Evolutionary conservation across 2,113 vertebrate genomes (phyloP).

Genomic region (Poeciliopsis retropinna): DNA sequence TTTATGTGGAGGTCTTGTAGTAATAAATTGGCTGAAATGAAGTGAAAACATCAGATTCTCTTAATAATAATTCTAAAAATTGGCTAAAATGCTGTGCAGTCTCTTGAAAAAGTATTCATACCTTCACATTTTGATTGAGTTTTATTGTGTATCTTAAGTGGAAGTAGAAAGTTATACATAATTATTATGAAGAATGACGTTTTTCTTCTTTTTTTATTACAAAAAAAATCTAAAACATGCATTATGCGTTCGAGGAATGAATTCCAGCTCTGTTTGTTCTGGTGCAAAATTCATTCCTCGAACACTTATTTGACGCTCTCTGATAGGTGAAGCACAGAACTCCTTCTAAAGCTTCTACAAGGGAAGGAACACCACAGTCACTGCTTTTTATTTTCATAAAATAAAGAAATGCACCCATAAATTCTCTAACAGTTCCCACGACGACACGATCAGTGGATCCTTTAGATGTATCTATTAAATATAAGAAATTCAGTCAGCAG

Average conservation of each 20-base stretch:
- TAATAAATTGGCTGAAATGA: neutral
- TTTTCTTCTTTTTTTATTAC: too few relatives aligned
- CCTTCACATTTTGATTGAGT: neutral
- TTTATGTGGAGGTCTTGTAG: neutral
- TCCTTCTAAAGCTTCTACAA: neutral
- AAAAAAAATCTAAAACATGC: neutral
- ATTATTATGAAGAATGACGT: too few relatives aligned
- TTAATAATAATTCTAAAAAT: too few relatives aligned
- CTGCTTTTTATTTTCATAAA: constrained; percentile 7
- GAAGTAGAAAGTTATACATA: too few relatives aligned
- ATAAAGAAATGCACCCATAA: constrained; percentile 11
- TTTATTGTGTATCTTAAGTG: neutral
- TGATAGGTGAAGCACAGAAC: neutral
- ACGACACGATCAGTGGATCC: constrained; percentile 11
- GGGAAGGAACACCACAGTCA: neutral
- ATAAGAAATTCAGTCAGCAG: constrained; percentile 9
- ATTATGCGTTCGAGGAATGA: neutral
- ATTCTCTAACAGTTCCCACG: neutral
- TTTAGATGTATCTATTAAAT: constrained; percentile 16
- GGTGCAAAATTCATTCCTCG: neutral
- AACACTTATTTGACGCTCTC: neutral
- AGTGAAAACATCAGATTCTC: neutral
- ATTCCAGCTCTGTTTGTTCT: neutral
- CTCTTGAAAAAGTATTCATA: too few relatives aligned
- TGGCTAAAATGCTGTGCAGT: too few relatives aligned